A percentile compares a stretch with the other conserved stretches of the same genome.
Evolutionary conservation across 1,140 invertebrate genomes (phyloP).

Genomic region (Drosophila sulfurigaster): DNA sequence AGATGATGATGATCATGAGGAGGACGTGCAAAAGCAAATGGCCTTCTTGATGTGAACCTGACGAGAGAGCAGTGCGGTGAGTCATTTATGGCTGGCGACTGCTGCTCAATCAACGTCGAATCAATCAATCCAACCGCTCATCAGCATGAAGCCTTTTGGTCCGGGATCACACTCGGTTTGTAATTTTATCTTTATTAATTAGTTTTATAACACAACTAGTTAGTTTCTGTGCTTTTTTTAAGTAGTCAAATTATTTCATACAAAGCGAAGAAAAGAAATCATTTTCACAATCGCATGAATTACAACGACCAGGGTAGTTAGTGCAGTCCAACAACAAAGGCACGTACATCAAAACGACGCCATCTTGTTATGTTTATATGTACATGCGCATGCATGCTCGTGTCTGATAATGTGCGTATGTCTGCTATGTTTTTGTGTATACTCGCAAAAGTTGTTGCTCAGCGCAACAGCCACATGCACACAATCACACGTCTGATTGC

Average conservation of each 20-base stretch:
- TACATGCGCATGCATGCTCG: conserved; percentile 10
- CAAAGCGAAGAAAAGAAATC: conserved; percentile 23
- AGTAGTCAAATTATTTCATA: conserved; percentile 33
- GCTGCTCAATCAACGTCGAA: conserved; percentile 44
- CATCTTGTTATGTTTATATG: conserved; percentile 26
- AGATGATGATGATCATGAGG: conserved; percentile 30
- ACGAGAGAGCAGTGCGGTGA: conserved; percentile 39
- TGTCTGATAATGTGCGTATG: conserved; percentile 4
- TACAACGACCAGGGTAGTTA: conserved; percentile 3
- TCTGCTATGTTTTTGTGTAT: conserved; percentile 25
- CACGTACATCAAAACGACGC: conserved; percentile 31
- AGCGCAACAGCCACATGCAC: conserved; percentile 16
- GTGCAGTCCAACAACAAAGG: conserved; percentile 10
- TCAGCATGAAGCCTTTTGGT: conserved; percentile 62
- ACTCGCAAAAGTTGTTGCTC: conserved; percentile 24
- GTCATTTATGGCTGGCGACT: conserved; percentile 56
- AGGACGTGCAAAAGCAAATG: conserved; percentile 67
- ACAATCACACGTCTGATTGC: conserved; percentile 3
- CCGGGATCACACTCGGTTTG: conserved; percentile 76
- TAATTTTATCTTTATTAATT: conserved; percentile 66
- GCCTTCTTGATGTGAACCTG: conserved; percentile 50
- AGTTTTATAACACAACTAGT: conserved; percentile 22
- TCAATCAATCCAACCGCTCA: conserved; percentile 31
- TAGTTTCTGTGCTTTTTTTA: conserved; percentile 31
- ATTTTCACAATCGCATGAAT: conserved; percentile 34